These are phyloP conservation scores for Anomalospiza imberbis DNA, from an alignment of 2,797 vertebrate species.

Conservation along the genomic window DNA sequence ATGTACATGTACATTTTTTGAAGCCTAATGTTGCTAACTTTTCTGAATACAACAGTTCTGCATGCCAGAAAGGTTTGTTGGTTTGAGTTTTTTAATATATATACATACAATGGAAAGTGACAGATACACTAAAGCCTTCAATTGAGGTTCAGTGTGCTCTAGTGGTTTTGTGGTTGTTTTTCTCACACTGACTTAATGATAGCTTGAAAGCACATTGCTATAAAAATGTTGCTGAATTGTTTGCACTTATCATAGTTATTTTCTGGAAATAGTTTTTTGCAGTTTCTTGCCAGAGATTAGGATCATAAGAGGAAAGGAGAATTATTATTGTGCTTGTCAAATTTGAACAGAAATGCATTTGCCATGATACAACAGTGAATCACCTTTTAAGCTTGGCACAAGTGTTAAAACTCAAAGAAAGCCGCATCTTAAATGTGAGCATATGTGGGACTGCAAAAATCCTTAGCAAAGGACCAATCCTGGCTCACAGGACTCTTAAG, in stretches of 20 bases:
- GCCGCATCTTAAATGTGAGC: not conserved
- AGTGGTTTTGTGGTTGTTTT: conserved; percentile 3
- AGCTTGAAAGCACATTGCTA: not conserved
- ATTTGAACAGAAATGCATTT: not conserved
- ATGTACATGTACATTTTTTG: not conserved
- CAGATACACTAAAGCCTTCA: not conserved
- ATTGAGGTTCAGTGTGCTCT: not conserved
- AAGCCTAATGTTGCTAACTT: not conserved
- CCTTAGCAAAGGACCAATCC: not conserved
- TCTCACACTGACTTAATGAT: not conserved
- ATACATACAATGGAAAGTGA: not conserved
- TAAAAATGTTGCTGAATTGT: conserved; percentile 29
- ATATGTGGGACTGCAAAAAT: not conserved
- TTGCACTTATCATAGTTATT: conserved; percentile 12
- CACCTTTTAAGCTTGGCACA: not conserved
- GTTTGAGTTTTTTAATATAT: not conserved
- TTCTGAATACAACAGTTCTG: not conserved
- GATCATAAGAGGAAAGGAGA: not conserved
- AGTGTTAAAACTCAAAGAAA: not conserved
- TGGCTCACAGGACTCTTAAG: not conserved
- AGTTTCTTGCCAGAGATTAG: not conserved
- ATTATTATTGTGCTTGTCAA: conserved; percentile 12
- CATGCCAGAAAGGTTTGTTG: not conserved
- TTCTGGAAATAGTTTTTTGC: not conserved
- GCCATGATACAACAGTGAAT: not conserved